phyloP scores from a whole-genome alignment of 2,797 vertebrate genomes.

The Anableps anableps region DNA sequence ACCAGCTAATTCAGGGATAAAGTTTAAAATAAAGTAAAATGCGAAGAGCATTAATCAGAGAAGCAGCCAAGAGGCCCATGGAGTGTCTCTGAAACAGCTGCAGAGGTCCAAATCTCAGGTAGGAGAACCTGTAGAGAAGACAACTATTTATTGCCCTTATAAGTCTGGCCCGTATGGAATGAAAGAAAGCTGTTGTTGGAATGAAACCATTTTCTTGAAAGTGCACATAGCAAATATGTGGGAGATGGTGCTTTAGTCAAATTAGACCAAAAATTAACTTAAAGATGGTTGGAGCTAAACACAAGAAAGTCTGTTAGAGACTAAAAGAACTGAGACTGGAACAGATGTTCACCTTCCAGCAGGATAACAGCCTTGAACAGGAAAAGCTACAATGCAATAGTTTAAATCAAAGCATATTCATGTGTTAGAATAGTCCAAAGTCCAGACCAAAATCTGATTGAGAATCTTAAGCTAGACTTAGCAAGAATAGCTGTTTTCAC shows the following conservation, averaged over 20 bases:
- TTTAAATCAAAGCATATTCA: background rate
- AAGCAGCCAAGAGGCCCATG: background rate
- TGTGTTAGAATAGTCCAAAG: background rate
- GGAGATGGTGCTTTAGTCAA: background rate
- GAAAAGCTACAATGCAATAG: no score
- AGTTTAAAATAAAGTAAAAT: background rate
- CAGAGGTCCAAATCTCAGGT: background rate
- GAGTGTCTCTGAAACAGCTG: background rate
- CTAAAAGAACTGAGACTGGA: no score
- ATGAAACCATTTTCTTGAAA: background rate
- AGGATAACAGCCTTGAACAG: no score
- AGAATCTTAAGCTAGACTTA: background rate
- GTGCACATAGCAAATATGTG: background rate
- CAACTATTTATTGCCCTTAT: background rate
- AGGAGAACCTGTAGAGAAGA: background rate
- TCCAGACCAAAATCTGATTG: background rate
- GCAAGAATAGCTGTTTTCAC: background rate
- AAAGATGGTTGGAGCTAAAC: background rate
- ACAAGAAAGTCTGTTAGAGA: background rate
- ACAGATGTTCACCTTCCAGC: no score
- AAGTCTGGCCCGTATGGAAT: background rate
- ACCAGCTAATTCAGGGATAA: background rate
- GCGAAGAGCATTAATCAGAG: background rate
- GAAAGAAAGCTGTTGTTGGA: background rate
- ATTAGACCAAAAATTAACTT: background rate